A percentile compares a stretch with the other conserved stretches of the same genome.
These are phyloP conservation scores for Hirtodrosophila alboralis DNA, from an alignment of 2,888 invertebrate species.

Conservation along the genomic window DNA sequence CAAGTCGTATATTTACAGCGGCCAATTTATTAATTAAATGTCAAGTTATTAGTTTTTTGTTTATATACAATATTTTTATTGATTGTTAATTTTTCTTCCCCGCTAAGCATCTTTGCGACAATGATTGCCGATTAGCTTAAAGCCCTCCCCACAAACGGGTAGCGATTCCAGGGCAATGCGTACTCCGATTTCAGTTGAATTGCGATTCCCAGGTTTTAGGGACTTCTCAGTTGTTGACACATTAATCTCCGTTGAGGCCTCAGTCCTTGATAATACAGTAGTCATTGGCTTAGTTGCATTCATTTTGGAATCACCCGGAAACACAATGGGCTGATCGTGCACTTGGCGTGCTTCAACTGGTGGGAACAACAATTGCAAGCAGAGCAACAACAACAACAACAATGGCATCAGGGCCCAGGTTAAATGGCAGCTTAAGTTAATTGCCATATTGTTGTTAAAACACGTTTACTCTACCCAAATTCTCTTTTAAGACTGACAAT, in stretches of 20 bases:
- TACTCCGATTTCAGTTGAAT: constrained; percentile 40
- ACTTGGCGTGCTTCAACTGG: constrained; percentile 8
- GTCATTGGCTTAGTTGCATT: background rate
- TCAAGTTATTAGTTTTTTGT: background rate
- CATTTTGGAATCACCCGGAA: constrained; percentile 17
- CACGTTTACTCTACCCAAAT: constrained; percentile 61
- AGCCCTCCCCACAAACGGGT: constrained; percentile 46
- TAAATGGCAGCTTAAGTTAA: constrained; percentile 18
- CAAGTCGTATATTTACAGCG: background rate
- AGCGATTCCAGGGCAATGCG: constrained; percentile 58
- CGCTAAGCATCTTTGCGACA: constrained; percentile 61
- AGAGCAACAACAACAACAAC: constrained; percentile 16
- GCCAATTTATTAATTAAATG: constrained; percentile 3
- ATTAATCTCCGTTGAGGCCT: no score
- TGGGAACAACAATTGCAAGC: constrained; percentile 24
- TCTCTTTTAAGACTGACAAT: constrained; percentile 49
- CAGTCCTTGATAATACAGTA: no score
- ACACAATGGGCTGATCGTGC: constrained; percentile 20
- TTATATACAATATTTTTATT: constrained; percentile 6
- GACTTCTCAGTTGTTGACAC: background rate
- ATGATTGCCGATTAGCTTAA: constrained; percentile 23
- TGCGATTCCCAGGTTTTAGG: no score
- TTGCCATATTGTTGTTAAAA: constrained; percentile 41
- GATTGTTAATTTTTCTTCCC: background rate
- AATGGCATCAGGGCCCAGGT: constrained; percentile 15